phyloP scores from a whole-genome alignment of 2,797 vertebrate genomes.

The Choloepus didactylus region DNA sequence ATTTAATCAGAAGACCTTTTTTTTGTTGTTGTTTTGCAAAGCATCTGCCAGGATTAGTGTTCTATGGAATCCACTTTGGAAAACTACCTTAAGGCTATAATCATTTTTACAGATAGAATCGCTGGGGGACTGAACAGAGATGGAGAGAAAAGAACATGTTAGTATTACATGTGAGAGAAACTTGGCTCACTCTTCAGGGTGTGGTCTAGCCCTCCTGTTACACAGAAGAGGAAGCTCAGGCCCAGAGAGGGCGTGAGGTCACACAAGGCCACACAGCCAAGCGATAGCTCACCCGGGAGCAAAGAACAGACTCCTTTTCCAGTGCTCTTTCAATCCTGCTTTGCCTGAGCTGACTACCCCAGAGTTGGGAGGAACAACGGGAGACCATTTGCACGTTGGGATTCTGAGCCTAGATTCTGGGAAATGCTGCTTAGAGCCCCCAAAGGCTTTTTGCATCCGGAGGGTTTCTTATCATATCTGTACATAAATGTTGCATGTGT shows the following conservation, averaged over 20 bases:
- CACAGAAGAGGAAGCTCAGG: not conserved
- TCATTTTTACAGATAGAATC: not conserved
- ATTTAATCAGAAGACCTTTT: not conserved
- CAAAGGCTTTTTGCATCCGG: not conserved
- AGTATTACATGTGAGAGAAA: not conserved
- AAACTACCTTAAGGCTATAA: not conserved
- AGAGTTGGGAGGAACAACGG: not conserved
- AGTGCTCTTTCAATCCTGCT: not conserved
- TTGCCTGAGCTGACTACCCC: not conserved
- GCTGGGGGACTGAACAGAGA: not conserved
- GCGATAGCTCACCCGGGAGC: not conserved
- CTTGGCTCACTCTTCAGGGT: not conserved
- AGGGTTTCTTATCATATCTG: not conserved
- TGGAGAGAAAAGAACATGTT: not conserved
- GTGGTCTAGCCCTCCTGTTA: not conserved
- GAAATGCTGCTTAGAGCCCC: not conserved
- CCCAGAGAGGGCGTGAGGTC: too few species aligned
- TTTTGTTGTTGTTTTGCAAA: not conserved
- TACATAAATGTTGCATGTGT: not conserved
- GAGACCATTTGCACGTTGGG: not conserved
- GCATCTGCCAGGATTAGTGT: not conserved
- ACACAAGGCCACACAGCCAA: not conserved
- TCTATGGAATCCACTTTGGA: not conserved
- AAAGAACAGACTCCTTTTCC: not conserved
- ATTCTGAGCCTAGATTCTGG: conserved; percentile 46